phyloP scores from a whole-genome alignment of 2,888 invertebrate genomes.

The Monochamus alternatus region DNA sequence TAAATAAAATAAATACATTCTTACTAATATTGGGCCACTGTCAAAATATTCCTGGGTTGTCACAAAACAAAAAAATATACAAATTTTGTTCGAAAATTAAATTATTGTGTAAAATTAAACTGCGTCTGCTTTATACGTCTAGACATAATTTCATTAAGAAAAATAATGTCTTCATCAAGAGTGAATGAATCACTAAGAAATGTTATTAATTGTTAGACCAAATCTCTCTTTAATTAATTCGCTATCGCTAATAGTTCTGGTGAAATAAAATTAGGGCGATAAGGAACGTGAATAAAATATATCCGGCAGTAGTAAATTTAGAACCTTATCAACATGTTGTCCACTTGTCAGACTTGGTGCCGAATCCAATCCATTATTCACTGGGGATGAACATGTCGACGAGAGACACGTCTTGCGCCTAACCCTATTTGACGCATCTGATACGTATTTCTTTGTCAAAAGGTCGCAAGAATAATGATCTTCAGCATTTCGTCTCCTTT shows the following conservation, averaged over 20 bases:
- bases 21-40: too few species aligned
- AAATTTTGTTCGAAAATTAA: too few species aligned
- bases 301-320: slow-evolving; percentile 44
- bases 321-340: slow-evolving; percentile 59
- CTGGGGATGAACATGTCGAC: slow-evolving; percentile 61
- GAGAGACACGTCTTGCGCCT: slow-evolving; percentile 58
- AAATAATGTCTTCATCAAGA: too few species aligned
- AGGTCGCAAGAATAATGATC: slow-evolving; percentile 63
- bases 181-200: too few species aligned
- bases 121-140: too few species aligned
- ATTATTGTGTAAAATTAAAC: too few species aligned
- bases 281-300: slow-evolving; percentile 33
- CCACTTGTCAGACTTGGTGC: slow-evolving; percentile 60
- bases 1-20: too few species aligned
- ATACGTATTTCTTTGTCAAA: slow-evolving; percentile 63
- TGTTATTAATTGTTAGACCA: too few species aligned
- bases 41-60: too few species aligned
- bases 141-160: too few species aligned
- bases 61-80: too few species aligned
- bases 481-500: slow-evolving; percentile 56
- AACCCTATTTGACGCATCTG: slow-evolving; percentile 62
- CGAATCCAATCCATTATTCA: slow-evolving; percentile 63
- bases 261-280: slow-evolving; percentile 5
- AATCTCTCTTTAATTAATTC: neutral
- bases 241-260: neutral